phyloP scores from a whole-genome alignment of 2,888 invertebrate species.

The Ormyrus thymus region DNA sequence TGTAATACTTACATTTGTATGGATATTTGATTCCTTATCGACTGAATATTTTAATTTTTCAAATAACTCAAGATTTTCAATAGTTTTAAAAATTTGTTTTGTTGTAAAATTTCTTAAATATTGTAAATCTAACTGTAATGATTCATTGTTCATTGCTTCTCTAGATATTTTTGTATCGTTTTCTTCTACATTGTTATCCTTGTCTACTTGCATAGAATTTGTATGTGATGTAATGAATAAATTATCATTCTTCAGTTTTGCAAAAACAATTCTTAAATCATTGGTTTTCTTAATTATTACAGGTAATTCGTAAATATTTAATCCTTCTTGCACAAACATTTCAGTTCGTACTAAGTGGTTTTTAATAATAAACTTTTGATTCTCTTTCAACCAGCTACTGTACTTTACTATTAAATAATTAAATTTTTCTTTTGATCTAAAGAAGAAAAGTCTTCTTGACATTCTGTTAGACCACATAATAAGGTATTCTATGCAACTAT shows the following conservation, averaged over 20 bases:
- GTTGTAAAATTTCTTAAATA: conserved; percentile 60
- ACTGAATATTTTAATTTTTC: conserved; percentile 45
- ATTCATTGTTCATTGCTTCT: conserved; percentile 59
- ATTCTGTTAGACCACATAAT: conserved; percentile 29
- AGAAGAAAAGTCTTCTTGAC: background rate
- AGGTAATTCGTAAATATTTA: conserved; percentile 82
- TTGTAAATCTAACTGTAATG: conserved; percentile 62
- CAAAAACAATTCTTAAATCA: conserved; percentile 71
- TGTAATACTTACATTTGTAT: conserved; percentile 75
- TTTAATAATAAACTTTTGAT: background rate
- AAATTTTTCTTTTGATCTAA: background rate
- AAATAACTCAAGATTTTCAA: conserved; percentile 58
- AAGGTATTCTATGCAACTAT: background rate
- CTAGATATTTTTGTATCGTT: background rate
- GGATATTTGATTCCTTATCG: conserved; percentile 71
- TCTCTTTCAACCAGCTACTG: conserved; percentile 5
- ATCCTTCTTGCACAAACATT: conserved; percentile 81
- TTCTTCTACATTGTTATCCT: conserved; percentile 17
- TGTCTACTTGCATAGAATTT: conserved; percentile 3
- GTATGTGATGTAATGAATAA: background rate
- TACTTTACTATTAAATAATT: conserved; percentile 19
- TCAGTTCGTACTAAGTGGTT: conserved; percentile 66
- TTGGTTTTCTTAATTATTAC: conserved; percentile 78
- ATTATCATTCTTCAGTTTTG: conserved; percentile 24
- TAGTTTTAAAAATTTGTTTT: conserved; percentile 61